Evolutionary conservation across 2,113 vertebrate genomes (phyloP).

Genomic region (Mesocricetus auratus): DNA sequence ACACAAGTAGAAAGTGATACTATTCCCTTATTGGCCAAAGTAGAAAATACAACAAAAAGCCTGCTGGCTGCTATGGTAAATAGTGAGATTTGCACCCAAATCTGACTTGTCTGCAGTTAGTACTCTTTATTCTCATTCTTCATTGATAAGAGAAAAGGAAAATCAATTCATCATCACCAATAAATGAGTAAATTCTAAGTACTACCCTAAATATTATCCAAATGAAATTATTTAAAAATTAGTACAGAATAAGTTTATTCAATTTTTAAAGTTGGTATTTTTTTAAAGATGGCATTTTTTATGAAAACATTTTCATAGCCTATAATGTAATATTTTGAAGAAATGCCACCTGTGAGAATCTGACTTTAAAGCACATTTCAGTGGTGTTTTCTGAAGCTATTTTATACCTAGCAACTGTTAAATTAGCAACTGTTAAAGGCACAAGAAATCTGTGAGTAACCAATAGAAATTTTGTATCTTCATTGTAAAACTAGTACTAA

Average conservation of each 20-base stretch:
- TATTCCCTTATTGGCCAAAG: background rate
- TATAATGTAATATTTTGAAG: constrained; percentile 26
- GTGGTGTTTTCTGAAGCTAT: constrained; percentile 41
- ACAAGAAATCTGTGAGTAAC: constrained; percentile 41
- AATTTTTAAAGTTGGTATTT: constrained; percentile 17
- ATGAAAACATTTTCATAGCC: background rate
- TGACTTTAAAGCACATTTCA: too few species aligned
- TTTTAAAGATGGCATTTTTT: background rate
- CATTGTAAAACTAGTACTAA: constrained; percentile 50
- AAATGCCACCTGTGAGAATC: too few species aligned
- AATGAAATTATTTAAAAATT: background rate
- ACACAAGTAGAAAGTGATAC: background rate
- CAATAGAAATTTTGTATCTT: background rate
- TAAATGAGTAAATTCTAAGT: background rate
- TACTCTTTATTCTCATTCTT: background rate
- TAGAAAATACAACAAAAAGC: background rate
- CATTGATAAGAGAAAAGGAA: background rate
- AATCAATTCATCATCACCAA: background rate
- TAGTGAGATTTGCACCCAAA: background rate
- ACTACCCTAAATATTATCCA: constrained; percentile 16
- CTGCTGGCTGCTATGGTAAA: background rate
- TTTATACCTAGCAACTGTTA: constrained; percentile 51
- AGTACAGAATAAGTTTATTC: background rate
- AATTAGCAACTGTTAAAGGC: constrained; percentile 50
- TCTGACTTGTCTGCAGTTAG: background rate